Evolutionary conservation across 2,888 invertebrate species (phyloP), one percentile per base, ranked within the genome.

Genomic region (Trichopoda pennipes): DNA sequence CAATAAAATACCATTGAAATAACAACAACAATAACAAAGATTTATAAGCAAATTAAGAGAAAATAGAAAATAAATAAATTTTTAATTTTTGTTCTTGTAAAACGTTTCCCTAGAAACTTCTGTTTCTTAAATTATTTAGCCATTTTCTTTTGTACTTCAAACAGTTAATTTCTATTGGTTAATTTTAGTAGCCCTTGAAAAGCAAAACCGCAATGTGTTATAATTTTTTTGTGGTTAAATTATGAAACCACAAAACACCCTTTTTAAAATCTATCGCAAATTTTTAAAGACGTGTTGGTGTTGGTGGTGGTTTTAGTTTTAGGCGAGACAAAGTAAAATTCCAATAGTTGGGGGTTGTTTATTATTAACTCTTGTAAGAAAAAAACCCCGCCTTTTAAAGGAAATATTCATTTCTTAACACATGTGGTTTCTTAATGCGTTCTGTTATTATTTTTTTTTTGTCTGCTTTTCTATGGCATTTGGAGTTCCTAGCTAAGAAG

Each of bases 211-310:
- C 88, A 88, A 87, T 87, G 87, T 87, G 86, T 88, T 87, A 88
- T 88, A 88, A 88, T 68, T 86, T 88, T 86, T 73, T 87, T 89
- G 89, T 85, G 89, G 89, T 88, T 89, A 87, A 86, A 88, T 88
- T 88, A 89, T 85, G 86, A 86, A 86, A 85, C 85, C 85, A 56
- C 84, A 86, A 84, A 80, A 85, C 72, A 83, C 87, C 83, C 76
- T 80, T 80, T 38, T 64, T 51, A 10, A 53, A 68, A 56, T 53
- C 53, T 38, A 19, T 68, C 49, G 38, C 19, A 49, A 64, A 58
- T 78, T 47, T 38, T 28, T 16, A 12, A 12, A 7, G 42, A 44
- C 49, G 7, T 68, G 53, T n/a, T n/a, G 49, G 68, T 68, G 49
- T 12, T 68, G 56, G 80, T 76, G 66, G 60, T 81, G 66, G 75